Percentiles rank a stretch among this genome's conserved stretches.
These are phyloP conservation scores for Carapus acus DNA, from an alignment of 2,797 vertebrate species.

Conservation along the genomic window DNA sequence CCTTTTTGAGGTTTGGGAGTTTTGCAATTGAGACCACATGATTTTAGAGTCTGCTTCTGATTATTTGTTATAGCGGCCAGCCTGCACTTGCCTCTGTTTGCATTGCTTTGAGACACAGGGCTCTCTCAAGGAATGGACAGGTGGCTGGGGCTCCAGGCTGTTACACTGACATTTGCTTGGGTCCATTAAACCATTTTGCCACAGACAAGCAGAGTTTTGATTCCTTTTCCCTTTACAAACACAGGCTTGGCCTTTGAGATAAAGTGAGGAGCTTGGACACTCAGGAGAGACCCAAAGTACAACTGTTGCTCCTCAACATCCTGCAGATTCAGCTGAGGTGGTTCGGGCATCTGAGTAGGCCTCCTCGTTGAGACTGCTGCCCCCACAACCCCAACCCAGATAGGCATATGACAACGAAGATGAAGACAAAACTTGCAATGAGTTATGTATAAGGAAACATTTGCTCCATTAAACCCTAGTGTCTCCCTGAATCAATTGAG, in stretches of 20 bases:
- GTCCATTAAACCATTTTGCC: slow-evolving; percentile 6
- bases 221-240: slow-evolving; percentile 18
- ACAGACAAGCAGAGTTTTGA: slow-evolving; percentile 11
- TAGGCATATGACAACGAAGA: no score
- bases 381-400: no score
- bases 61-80: slow-evolving; percentile 63
- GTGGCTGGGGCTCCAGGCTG: slow-evolving; percentile 15
- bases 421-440: no score
- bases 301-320: no score
- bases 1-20: slow-evolving; percentile 51
- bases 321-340: no score
- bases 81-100: slow-evolving; percentile 46
- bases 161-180: slow-evolving; percentile 51
- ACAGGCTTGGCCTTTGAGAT: no score
- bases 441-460: no score
- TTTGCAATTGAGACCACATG: slow-evolving; percentile 66
- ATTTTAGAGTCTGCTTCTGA: slow-evolving; percentile 62
- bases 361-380: no score
- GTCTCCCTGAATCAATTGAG: slow-evolving; percentile 44
- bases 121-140: slow-evolving; percentile 19
- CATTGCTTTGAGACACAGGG: slow-evolving; percentile 41
- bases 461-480: no score
- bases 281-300: no score
- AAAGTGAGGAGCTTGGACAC: no score
- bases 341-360: no score